A percentile compares a stretch with the other conserved stretches of the same genome.
Conservation (phyloP, 2,113 vertebrate genomes). For the Hemichromis elongatus region DNA sequence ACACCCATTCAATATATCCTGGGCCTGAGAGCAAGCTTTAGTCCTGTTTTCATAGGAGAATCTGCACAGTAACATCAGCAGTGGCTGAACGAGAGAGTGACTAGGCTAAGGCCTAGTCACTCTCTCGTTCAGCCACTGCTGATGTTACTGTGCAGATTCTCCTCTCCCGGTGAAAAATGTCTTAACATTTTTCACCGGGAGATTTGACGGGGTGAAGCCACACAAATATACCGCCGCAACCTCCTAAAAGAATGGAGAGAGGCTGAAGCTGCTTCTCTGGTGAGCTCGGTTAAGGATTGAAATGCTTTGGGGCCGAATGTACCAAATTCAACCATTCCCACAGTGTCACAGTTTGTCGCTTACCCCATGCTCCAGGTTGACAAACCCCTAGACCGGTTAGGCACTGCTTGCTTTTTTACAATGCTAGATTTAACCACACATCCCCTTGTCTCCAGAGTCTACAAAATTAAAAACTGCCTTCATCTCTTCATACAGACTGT, state of each 20-base stretch:
- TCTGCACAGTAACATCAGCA: neutral
- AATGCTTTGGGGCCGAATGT: accelerated
- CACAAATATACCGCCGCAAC: neutral
- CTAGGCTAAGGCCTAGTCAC: no score
- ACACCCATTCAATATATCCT: neutral
- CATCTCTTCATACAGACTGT: neutral
- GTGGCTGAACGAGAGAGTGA: neutral
- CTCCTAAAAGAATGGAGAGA: accelerated
- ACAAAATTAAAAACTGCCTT: accelerated
- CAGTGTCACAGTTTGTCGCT: accelerated
- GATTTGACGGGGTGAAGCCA: neutral
- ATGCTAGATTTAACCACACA: neutral
- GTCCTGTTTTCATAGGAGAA: neutral
- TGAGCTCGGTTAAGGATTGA: neutral
- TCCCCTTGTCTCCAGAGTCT: neutral
- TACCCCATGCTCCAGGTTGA: accelerated
- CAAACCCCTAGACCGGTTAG: neutral
- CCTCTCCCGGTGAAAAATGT: no score
- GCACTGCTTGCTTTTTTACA: neutral
- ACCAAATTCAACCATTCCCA: neutral
- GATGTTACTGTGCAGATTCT: no score
- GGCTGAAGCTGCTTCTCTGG: neutral
- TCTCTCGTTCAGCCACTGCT: no score
- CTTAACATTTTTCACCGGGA: no score
- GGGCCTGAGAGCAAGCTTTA: neutral